Percentiles rank a stretch among this genome's conserved stretches.
Conservation (phyloP, 2,113 vertebrate genomes). For the Sakesphorus luctuosus region DNA sequence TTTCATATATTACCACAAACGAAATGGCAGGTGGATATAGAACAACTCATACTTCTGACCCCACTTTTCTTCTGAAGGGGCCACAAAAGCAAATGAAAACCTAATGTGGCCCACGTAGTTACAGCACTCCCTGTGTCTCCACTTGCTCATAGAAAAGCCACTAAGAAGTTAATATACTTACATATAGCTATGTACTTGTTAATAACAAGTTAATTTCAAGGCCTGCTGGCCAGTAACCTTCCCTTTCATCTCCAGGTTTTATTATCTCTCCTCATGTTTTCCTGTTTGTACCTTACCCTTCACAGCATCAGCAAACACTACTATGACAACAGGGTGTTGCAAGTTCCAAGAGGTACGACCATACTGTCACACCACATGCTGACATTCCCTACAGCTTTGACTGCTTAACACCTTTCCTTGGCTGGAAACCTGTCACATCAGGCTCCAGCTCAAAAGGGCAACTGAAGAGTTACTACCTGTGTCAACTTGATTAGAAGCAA, state of each 20-base stretch:
- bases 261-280: not conserved
- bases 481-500: not conserved
- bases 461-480: rapidly evolving
- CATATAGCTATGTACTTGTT: not conserved
- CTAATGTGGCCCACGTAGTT: not conserved
- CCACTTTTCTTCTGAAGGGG: not conserved
- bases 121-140: not conserved
- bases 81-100: not conserved
- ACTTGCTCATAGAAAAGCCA: not conserved
- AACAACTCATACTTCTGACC: not conserved
- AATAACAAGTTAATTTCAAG: not conserved
- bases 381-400: not conserved
- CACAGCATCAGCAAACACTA: not conserved
- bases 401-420: not conserved
- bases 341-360: not conserved
- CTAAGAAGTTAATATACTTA: not conserved
- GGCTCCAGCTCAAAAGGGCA: not conserved
- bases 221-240: not conserved
- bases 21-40: not conserved
- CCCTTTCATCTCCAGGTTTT: not conserved
- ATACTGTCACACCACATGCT: not conserved
- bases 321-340: rapidly evolving
- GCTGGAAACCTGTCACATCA: not conserved
- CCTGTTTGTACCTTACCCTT: not conserved
- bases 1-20: not conserved